Conservation (phyloP, 2,113 vertebrate species). For the Dinomys branickii region DNA sequence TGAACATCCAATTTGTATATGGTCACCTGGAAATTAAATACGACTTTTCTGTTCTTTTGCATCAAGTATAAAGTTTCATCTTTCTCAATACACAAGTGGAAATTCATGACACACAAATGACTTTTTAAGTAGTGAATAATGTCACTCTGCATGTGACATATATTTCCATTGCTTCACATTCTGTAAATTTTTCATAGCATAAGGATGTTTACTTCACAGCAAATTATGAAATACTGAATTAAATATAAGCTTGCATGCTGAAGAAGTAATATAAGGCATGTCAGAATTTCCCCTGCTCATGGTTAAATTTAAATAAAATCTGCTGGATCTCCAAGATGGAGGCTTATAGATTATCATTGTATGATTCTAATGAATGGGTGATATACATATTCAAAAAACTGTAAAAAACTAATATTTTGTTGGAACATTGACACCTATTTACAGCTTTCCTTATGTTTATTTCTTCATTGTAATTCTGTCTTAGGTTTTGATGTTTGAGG, state of each 20-base stretch:
- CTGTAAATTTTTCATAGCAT: constrained; percentile 55
- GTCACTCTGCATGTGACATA: neutral
- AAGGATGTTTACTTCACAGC: constrained; percentile 41
- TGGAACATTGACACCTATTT: neutral
- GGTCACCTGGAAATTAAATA: neutral
- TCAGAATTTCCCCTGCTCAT: constrained; percentile 1
- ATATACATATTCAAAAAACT: neutral
- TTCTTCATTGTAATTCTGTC: constrained; percentile 1
- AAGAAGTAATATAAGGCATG: constrained; percentile 21
- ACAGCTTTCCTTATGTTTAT: neutral
- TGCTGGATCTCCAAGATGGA: neutral
- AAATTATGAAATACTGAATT: constrained; percentile 71
- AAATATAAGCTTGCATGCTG: constrained; percentile 48
- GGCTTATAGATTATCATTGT: neutral
- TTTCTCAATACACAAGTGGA: neutral
- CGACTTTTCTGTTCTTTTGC: neutral
- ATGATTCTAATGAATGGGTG: neutral
- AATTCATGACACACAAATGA: constrained; percentile 37
- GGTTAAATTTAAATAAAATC: constrained; percentile 59
- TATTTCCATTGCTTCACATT: constrained; percentile 6
- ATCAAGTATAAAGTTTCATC: neutral
- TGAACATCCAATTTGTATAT: neutral
- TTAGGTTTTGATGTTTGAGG: neutral
- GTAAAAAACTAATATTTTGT: neutral
- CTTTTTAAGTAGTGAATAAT: constrained; percentile 43